Evolutionary conservation across 92 coral and sea anemone genomes (phyloP).

Genomic region (Heliopora coerulea): DNA sequence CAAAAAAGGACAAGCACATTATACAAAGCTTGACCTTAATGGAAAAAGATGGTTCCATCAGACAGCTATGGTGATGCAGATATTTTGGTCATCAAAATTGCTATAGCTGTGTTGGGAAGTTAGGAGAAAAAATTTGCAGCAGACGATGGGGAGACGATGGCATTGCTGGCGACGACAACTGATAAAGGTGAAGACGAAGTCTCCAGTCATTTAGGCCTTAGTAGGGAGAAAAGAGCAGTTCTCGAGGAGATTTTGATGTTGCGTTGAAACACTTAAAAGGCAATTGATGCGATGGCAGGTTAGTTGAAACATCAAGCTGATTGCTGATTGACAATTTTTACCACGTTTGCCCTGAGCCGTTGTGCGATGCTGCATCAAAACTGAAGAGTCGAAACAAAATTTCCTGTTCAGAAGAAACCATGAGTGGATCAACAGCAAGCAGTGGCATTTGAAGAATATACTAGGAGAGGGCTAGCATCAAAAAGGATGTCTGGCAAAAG

Average conservation of each 20-base stretch:
- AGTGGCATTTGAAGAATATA: too few species aligned
- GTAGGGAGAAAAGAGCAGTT: not conserved
- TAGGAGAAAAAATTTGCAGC: not conserved
- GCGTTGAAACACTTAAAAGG: too few species aligned
- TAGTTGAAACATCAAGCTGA: not conserved
- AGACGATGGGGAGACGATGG: too few species aligned
- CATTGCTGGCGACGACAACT: too few species aligned
- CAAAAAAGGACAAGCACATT: too few species aligned
- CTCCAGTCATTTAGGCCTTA: too few species aligned
- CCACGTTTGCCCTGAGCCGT: not conserved
- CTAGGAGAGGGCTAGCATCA: not conserved
- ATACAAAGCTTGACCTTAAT: not conserved
- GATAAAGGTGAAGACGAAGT: too few species aligned
- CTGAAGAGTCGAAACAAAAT: not conserved
- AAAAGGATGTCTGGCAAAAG: not conserved
- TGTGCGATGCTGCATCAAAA: not conserved
- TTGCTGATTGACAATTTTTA: not conserved
- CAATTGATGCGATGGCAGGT: not conserved
- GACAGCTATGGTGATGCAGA: not conserved
- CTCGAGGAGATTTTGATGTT: not conserved
- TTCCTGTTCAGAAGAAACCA: not conserved
- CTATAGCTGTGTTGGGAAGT: not conserved
- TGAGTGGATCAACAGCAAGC: too few species aligned
- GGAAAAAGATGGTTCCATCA: not conserved
- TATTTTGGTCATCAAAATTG: not conserved